Evolutionary conservation across 2,797 vertebrate genomes (phyloP), one percentile per base, ranked within the genome.

Genomic region (Pseudotriccus pelzelni): DNA sequence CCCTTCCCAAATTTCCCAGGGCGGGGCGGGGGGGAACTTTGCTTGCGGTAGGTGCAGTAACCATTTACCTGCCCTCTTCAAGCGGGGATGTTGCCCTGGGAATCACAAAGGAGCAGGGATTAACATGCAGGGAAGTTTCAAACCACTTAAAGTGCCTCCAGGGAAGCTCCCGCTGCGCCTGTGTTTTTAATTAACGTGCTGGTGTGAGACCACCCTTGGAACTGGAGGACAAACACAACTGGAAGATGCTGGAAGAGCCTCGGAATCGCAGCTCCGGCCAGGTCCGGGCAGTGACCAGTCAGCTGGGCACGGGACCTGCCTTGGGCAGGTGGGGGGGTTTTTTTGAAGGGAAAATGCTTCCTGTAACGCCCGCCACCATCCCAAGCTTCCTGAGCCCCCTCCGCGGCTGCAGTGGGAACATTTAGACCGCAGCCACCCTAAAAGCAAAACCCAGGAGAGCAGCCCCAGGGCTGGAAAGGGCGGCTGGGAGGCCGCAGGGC

Each of bases 111-210:
- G 49, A 80, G 87, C 80, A 14, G 62, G 83, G 85, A 91, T 96
- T 94, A 89, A 82, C 64, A 17, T 59, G 93, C 76, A 62, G 83
- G 34, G 14, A 92, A 95, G 76, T 93, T 94, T 81, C 50, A 39
- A 83, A 84, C 46, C 56, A 91, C 88, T 93, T 78, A 82, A 95
- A 93, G 91, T 1, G 83, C 89, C 69, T 76, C 91, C 37, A 52
- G 90, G 90, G 95, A 73, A 75, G 87, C 68, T 59, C 90, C 66
- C 7, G 84, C 79, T 8, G 75, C 8, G 73, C 44, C 74, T 24
- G 34, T 76, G 93, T 5, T 93, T 97, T 92, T 97, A 87, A 96
- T 95, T 93, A 97, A 89, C 70, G 7, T 5, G 80, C 86, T 30
- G 90, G 78, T 52, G 84, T 22, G 91, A 91, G 90, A 94, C 68